Evolutionary conservation across 2,797 vertebrate genomes (phyloP).

Genomic region (Lepus townsendii): DNA sequence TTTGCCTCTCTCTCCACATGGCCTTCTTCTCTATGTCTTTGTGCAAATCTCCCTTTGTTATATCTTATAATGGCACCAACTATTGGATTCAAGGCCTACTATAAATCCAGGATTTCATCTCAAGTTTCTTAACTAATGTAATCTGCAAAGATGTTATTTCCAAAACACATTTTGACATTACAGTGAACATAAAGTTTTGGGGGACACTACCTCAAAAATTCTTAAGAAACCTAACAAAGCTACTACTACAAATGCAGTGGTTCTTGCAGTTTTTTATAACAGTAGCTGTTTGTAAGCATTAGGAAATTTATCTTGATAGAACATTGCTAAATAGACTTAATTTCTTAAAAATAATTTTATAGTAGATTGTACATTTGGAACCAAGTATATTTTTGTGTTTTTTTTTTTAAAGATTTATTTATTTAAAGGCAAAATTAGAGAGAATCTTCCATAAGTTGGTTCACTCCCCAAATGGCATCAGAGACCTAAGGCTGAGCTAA

Average conservation of each 20-base stretch:
- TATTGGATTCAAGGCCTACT: not conserved
- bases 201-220: not conserved
- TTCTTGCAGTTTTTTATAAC: conserved; percentile 35
- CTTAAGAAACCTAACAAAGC: no score
- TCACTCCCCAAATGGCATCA: no score
- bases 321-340: not conserved
- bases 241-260: not conserved
- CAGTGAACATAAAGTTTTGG: not conserved
- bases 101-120: conserved; percentile 37
- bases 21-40: not conserved
- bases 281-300: not conserved
- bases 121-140: conserved; percentile 30
- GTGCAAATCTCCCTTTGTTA: not conserved
- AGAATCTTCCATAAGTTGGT: no score
- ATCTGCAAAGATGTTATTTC: not conserved
- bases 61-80: not conserved
- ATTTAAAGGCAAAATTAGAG: no score
- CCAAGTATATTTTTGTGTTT: not conserved
- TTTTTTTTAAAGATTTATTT: no score
- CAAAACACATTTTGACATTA: conserved; percentile 34
- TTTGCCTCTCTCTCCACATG: not conserved
- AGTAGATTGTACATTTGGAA: not conserved
- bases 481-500: no score
- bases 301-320: not conserved
- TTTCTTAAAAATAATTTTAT: conserved; percentile 21